Conservation (phyloP, 2,888 invertebrate genomes). For the Mycalesis mineus region DNA sequence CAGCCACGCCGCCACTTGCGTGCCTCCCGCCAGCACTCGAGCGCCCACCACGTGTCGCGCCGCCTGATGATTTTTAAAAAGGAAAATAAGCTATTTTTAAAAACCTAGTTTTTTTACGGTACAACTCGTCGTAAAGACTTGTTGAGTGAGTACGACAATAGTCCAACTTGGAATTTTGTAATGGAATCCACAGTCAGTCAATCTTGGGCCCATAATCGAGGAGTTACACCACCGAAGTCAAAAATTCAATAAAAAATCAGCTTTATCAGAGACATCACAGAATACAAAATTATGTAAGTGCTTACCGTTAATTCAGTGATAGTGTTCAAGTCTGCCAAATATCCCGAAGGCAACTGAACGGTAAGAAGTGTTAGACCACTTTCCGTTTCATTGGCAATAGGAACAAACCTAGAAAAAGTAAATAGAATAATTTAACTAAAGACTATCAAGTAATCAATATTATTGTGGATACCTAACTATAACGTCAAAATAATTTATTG, state of each 20-base stretch:
- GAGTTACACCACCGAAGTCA: no score
- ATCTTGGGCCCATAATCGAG: no score
- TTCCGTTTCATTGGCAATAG: constrained; percentile 80
- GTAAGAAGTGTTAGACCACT: constrained; percentile 96
- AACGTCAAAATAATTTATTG: no score
- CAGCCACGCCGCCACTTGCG: constrained; percentile 65
- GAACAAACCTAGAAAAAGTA: constrained; percentile 77
- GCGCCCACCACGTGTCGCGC: constrained; percentile 59
- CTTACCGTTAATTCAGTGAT: constrained; percentile 80
- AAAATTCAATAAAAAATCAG: no score
- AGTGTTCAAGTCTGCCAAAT: constrained; percentile 86
- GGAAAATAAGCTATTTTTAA: not conserved
- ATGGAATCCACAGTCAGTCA: no score
- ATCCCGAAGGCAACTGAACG: constrained; percentile 94
- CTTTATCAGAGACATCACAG: no score
- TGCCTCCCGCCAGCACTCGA: constrained; percentile 47
- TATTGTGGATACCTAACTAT: no score
- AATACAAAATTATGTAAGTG: not conserved
- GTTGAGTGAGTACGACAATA: no score
- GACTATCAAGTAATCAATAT: no score
- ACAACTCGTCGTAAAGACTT: no score
- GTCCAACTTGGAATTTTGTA: no score
- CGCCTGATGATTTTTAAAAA: constrained; percentile 45
- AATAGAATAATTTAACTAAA: not conserved
- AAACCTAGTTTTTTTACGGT: no score